These are phyloP conservation scores for Mesopsocus fuscifrons DNA, from an alignment of 2,888 invertebrate genomes.

Conservation along the genomic window DNA sequence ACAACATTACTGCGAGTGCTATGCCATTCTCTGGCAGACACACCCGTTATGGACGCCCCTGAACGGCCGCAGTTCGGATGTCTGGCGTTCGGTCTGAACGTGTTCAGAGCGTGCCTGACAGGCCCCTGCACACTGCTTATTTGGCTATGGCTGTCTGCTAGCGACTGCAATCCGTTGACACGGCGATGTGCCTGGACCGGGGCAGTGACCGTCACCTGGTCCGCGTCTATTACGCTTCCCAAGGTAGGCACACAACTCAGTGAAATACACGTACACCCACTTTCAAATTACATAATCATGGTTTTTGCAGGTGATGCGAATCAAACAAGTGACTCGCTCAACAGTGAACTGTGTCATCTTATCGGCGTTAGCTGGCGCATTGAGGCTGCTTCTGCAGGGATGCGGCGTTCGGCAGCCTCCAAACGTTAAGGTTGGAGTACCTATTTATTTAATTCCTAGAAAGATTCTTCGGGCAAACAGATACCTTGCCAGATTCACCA, in stretches of 20 bases:
- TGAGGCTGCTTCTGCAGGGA: conserved; percentile 28
- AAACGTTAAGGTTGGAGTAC: conserved; percentile 28
- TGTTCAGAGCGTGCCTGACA: conserved; percentile 27
- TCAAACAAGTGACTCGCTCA: conserved; percentile 33
- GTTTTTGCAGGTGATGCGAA: conserved; percentile 21
- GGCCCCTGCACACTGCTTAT: conserved; percentile 29
- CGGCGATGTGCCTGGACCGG: conserved; percentile 15
- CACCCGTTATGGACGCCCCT: conserved; percentile 18
- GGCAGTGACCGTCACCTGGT: conserved; percentile 23
- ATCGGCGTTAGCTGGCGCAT: conserved; percentile 30
- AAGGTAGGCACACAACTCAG: conserved; percentile 19
- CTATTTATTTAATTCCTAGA: too few relatives aligned
- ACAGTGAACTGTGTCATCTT: conserved; percentile 32
- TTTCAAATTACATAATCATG: not conserved
- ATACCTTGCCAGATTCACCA: too few relatives aligned
- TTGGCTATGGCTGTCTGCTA: conserved; percentile 25
- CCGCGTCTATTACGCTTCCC: conserved; percentile 27
- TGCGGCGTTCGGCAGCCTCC: conserved; percentile 30
- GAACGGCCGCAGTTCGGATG: conserved; percentile 26
- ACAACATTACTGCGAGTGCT: conserved; percentile 27
- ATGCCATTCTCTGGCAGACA: conserved; percentile 25
- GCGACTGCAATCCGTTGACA: conserved; percentile 27
- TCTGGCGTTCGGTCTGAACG: conserved; percentile 24
- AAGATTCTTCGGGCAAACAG: too few relatives aligned
- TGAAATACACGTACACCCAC: not conserved